A percentile compares a stretch with the other conserved stretches of the same genome.
These are phyloP conservation scores for Aptenodytes forsteri DNA, from an alignment of 2,113 vertebrate species.

Conservation along the genomic window DNA sequence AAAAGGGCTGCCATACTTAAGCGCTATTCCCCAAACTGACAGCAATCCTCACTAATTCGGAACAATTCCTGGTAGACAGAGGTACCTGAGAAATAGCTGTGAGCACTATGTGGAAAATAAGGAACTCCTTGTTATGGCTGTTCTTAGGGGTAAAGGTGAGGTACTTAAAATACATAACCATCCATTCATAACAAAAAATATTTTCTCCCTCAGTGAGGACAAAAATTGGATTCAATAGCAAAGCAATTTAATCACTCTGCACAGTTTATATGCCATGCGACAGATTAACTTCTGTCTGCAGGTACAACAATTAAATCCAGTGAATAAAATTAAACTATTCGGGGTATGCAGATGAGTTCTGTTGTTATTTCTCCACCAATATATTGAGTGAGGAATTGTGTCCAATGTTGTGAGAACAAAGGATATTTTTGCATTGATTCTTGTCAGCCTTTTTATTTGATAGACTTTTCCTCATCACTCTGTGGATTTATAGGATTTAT, in stretches of 20 bases:
- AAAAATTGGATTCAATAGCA: conserved; percentile 57
- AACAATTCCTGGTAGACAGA: not conserved
- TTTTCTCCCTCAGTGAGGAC: conserved; percentile 55
- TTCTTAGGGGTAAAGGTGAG: conserved; percentile 9
- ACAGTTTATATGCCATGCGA: not conserved
- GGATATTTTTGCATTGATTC: not conserved
- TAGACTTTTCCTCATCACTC: not conserved
- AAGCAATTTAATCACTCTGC: conserved; percentile 30
- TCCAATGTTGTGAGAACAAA: conserved; percentile 22
- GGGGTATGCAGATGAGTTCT: not conserved
- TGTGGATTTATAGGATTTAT: conserved; percentile 1
- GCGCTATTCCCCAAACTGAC: not conserved
- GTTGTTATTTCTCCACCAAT: not conserved
- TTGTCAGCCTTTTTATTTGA: not conserved
- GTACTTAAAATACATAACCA: conserved; percentile 10
- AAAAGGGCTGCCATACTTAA: not conserved
- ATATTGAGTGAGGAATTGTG: not conserved
- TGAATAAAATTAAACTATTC: conserved; percentile 12
- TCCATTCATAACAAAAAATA: conserved; percentile 45
- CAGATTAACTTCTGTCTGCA: conserved; percentile 40
- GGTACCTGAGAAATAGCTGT: not conserved
- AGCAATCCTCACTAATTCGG: not conserved
- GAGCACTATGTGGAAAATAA: not conserved
- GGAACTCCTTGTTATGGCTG: not conserved
- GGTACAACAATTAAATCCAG: conserved; percentile 50